Base-by-base conservation (phyloP, 2,797 vertebrate species). In the Pipistrellus kuhlii region DNA sequence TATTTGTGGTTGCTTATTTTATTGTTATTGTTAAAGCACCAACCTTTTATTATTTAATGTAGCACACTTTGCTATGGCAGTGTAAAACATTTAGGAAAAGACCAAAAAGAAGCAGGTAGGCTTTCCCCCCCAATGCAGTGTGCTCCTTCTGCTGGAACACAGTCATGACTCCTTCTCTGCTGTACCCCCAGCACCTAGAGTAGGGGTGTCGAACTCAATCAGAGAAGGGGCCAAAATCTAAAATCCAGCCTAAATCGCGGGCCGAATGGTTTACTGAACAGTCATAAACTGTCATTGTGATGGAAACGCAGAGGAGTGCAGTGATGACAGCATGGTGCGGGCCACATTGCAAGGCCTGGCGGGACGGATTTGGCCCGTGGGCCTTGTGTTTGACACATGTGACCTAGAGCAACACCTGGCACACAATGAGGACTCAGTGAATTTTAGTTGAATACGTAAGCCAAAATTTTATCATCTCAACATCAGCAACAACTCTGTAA, bases 21-120 rank as follows among this genome's bases (percentile, higher is more conserved):
- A 46, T 90, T 94, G 86, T 87, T 84, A 64, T 84, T 68, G 20
- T 72, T 88, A 8, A 90, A n/a, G 10, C 88, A 32, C 18, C 53
- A 8, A 55, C 20, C 53, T 55, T 55, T 9, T 69, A 32, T 73
- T 62, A 30, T 38, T 72, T 55, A 87, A 41, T 48, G 14, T 83
- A 59, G 13, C 69, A 38, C 7, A 20, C 23, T 81, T 76, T 82
- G n/a, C 46, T 35, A 30, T 14, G 5, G 69, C 7, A 35, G 1
- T 66, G 9, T 51, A 35, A 89, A 32, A 5, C 25, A 35, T 85
- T 92, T 87, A 68, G 35, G 23, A 46, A 73, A 85, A 81, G 44
- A 30, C 17, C 15, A 25, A n/a, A 71, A 93, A 53, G 48, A 71
- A 77, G 64, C 2, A 44, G 46, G 30, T 48, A 55, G 21, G 18